A percentile compares a stretch with the other conserved stretches of the same genome.
Evolutionary conservation across 2,888 invertebrate species (phyloP).

Genomic region (Polyploca ridens): DNA sequence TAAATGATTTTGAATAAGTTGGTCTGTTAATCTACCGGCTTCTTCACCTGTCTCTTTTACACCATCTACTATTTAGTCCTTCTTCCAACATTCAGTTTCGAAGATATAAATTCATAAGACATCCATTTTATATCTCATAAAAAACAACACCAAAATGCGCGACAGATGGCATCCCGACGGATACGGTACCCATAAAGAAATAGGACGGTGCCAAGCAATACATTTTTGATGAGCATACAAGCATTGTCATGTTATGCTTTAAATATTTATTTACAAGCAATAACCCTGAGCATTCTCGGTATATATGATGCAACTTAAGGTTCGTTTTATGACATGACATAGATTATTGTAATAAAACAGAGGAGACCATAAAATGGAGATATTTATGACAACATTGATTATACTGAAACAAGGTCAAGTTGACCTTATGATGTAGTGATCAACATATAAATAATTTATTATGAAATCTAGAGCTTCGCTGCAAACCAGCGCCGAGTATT

Average conservation of each 20-base stretch:
- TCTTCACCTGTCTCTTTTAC: too few species aligned
- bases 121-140: not conserved
- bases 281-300: slow-evolving; percentile 13
- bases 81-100: too few species aligned
- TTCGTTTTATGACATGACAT: not conserved
- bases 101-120: too few species aligned
- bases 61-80: too few species aligned
- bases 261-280: slow-evolving; percentile 13
- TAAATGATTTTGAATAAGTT: too few species aligned
- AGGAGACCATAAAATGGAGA: not conserved
- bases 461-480: too few species aligned
- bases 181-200: not conserved
- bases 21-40: too few species aligned
- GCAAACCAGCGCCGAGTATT: too few species aligned
- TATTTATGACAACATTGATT: not conserved
- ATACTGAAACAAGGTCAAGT: not conserved
- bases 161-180: not conserved
- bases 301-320: not conserved
- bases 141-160: not conserved
- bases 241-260: slow-evolving; percentile 9
- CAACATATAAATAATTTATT: too few species aligned
- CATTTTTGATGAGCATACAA: slow-evolving; percentile 11
- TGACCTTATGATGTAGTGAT: too few species aligned
- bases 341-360: not conserved
- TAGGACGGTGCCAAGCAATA: slow-evolving; percentile 8